These are phyloP conservation scores for Oscheius sp. DNA, from an alignment of 1,140 invertebrate species.

Conservation along the genomic window DNA sequence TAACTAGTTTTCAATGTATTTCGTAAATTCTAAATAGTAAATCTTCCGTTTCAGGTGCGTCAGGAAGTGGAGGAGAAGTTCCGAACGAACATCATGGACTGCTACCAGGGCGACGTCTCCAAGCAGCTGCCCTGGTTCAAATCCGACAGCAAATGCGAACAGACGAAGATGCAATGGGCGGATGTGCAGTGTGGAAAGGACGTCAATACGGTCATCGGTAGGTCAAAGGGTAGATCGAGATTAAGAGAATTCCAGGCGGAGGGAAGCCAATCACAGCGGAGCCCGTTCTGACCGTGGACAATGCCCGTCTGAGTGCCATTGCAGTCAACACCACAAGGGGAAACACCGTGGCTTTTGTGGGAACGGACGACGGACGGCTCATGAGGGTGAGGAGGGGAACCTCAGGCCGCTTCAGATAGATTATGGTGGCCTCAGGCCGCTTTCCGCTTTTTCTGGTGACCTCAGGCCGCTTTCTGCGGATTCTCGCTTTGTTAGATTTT, in stretches of 20 bases:
- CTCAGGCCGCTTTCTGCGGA: no score
- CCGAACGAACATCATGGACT: slow-evolving; percentile 54
- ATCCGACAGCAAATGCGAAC: slow-evolving; percentile 47
- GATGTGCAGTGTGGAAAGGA: slow-evolving; percentile 47
- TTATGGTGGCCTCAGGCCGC: no score
- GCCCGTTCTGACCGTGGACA: slow-evolving; percentile 40
- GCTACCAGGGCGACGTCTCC: slow-evolving; percentile 47
- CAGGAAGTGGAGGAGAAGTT: slow-evolving; percentile 54
- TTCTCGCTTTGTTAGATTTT: slow-evolving; percentile 20
- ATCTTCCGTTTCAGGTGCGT: background rate
- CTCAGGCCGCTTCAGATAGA: no score
- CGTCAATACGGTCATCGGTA: slow-evolving; percentile 51
- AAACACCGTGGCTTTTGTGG: slow-evolving; percentile 58
- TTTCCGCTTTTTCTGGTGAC: no score
- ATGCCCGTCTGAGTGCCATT: slow-evolving; percentile 48
- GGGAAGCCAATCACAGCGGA: slow-evolving; percentile 47
- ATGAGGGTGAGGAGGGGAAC: slow-evolving; percentile 43
- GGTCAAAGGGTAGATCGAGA: background rate
- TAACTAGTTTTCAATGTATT: slow-evolving; percentile 28
- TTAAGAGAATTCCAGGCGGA: slow-evolving; percentile 40
- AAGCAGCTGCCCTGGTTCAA: slow-evolving; percentile 59
- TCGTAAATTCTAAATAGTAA: background rate
- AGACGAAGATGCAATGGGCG: slow-evolving; percentile 48
- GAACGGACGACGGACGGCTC: slow-evolving; percentile 50
- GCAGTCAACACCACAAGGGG: slow-evolving; percentile 46